A percentile compares a stretch with the other conserved stretches of the same genome.
Conservation (phyloP, 2,888 invertebrate species). For the Dasypolia templi region DNA sequence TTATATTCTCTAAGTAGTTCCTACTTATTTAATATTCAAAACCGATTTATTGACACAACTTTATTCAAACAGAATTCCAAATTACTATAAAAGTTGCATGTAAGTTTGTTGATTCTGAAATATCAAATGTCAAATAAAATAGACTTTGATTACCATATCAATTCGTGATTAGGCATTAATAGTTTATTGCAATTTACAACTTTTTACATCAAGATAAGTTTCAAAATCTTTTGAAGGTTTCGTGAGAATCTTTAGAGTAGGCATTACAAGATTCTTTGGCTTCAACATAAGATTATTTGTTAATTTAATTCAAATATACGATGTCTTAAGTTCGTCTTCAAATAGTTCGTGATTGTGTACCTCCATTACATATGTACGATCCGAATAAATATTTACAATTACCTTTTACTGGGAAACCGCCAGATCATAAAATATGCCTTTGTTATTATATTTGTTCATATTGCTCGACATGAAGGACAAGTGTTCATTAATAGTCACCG, state of each 20-base stretch:
- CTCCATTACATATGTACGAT: conserved; percentile 43
- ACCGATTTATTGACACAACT: conserved; percentile 50
- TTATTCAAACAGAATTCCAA: conserved; percentile 42
- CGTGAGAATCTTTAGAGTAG: conserved; percentile 1
- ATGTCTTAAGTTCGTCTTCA: conserved; percentile 48
- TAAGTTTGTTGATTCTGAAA: conserved; percentile 56
- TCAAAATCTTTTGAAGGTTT: conserved; percentile 3
- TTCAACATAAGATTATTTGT: too few relatives aligned
- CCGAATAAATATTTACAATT: conserved; percentile 55
- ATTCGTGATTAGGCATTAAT: conserved; percentile 19
- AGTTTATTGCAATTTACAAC: not conserved
- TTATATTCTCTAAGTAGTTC: conserved; percentile 32
- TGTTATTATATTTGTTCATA: conserved; percentile 39
- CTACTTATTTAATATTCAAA: conserved; percentile 51
- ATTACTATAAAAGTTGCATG: conserved; percentile 50
- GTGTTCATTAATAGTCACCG: not conserved
- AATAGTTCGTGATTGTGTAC: conserved; percentile 55
- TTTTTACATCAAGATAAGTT: rapidly evolving
- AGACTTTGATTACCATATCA: conserved; percentile 42
- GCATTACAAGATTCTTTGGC: too few relatives aligned
- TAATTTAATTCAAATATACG: conserved; percentile 44
- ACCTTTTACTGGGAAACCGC: conserved; percentile 52
- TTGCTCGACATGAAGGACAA: conserved; percentile 45
- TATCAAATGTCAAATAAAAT: conserved; percentile 64
- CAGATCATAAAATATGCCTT: conserved; percentile 41